These are phyloP conservation scores for Hofmannophila pseudospretella DNA, from an alignment of 2,888 invertebrate genomes.

Conservation along the genomic window DNA sequence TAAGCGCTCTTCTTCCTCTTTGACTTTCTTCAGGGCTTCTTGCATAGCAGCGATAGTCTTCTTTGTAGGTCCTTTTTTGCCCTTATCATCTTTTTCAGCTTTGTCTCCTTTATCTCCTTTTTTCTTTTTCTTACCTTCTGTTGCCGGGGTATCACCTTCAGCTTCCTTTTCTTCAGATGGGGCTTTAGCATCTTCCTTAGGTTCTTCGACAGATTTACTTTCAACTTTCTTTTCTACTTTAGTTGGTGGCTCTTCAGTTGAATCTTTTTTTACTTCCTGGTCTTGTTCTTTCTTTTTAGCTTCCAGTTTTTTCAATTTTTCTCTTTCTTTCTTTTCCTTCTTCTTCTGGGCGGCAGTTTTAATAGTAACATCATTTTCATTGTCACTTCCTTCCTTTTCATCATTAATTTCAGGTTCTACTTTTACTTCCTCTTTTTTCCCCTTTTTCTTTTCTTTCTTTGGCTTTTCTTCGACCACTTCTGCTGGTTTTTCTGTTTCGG, in stretches of 20 bases:
- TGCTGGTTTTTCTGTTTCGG: conserved; percentile 49
- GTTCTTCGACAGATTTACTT: conserved; percentile 34
- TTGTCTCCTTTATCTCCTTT: conserved; percentile 61
- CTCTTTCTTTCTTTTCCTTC: conserved; percentile 91
- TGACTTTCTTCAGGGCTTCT: conserved; percentile 90
- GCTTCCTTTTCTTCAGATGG: conserved; percentile 57
- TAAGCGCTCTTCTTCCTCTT: conserved; percentile 91
- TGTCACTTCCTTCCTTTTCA: conserved; percentile 67
- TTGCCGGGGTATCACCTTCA: conserved; percentile 45
- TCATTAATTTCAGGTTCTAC: conserved; percentile 46
- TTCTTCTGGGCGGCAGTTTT: conserved; percentile 93
- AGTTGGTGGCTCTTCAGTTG: conserved; percentile 33
- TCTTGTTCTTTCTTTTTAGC: conserved; percentile 78
- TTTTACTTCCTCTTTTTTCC: conserved; percentile 53
- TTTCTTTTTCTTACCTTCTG: conserved; percentile 69
- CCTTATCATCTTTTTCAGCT: conserved; percentile 76
- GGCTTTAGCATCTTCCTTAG: conserved; percentile 58
- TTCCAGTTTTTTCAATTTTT: conserved; percentile 85
- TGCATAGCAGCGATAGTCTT: conserved; percentile 94
- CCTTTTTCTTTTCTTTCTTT: conserved; percentile 58
- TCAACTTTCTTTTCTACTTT: conserved; percentile 25
- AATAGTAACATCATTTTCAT: conserved; percentile 79
- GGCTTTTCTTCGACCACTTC: conserved; percentile 58
- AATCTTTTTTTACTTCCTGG: conserved; percentile 48
- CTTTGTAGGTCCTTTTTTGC: conserved; percentile 87